Base-by-base conservation (phyloP, 2,113 vertebrate species). In the Rhizomys pruinosus region DNA sequence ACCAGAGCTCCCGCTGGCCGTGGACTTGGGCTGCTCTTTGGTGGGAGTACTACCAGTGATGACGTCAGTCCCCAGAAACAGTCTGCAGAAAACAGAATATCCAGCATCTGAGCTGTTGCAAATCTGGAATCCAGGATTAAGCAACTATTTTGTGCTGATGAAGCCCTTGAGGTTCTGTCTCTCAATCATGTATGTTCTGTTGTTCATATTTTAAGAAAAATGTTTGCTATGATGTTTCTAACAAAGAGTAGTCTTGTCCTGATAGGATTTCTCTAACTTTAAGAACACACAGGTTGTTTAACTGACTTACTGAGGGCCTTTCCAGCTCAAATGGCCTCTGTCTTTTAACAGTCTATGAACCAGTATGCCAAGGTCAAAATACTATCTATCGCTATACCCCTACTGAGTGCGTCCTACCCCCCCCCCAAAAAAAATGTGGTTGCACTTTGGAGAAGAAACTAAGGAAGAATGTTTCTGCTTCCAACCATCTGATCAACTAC, bases 1-100 rank as follows among this genome's bases (percentile, higher is more conserved):
- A 19, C 98, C 99, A 0, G 99, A 99, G 98, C 99, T 99, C 95
- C 99, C 99, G 55, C 98, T 98, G 89, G 98, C 98, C 0, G 98
- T 97, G 81, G 98, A 98, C 85, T 98, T 97, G 19, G 98, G 98
- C 34, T 97, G 98, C 82, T 99, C 99, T 95, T 99, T 99, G 97
- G 98, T 97, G 10, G 99, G 98, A 19, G 99, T 98, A 94, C 97
- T 98, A 2, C 97, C 97, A 29, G 97, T 17, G 12, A 97, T 97
- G 2, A 97, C 61, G 86, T 99, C 99, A 0, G 98, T 90, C 34
- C 99, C 99, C 73, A 99, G 98, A 81, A 99, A 99, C 86, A 99
- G 97, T 17, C 99, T 99, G 85, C 63, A 76, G 79, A 61, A 76
- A 39, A 95, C 29, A 96, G 6, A 84, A 94, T 0, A 15, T 19